Evolutionary conservation across 2,888 invertebrate genomes (phyloP), one percentile per base, ranked within the genome.

Genomic region (Eilema griseolum): DNA sequence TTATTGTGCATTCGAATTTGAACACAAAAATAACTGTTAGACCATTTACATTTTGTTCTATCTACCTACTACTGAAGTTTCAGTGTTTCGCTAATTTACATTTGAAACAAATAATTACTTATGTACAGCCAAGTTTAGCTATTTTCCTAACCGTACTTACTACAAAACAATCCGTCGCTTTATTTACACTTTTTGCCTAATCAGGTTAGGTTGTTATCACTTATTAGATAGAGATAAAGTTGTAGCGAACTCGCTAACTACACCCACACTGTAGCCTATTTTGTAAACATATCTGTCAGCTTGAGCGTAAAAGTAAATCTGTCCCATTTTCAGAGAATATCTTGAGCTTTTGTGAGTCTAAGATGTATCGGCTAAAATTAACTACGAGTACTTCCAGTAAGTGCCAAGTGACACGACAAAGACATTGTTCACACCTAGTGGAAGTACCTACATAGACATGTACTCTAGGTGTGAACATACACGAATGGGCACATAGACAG

Each of bases 391-490:
- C 23, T 31, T 65, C 33, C 10, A 23, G 26, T 37, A 37, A n/a
- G 57, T 59, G 59, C 11, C 14, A 31, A 59, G 24, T 31, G 31
- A 37, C 23, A 57, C 37, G 59, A 37, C 37, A 59, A 59, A 59
- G 24, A 65, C 8, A 57, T 65, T 65, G 31, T 31, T 31, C n/a
- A 56, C 56, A 65, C 61, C 61, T 61, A 61, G 20, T 12, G 33
- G 33, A 37, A 33, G 20, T 8, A n/a, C 20, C 20, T 41, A 41
- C 14, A n/a, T 52, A 52, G 7, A 52, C n/a, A 46, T n/a, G 10
- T 52, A 52, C n/a, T n/a, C n/a, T 52, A 52, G n/a, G n/a, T 52
- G 52, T 8, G n/a, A n/a, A n/a, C n/a, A 52, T n/a, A 52, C 52
- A 52, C 8, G 20, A 46, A 46, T 46, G 46, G 20, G 7, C 20